Evolutionary conservation across 1,140 invertebrate species (phyloP), one percentile per base, ranked within the genome.

Genomic region (Homarus americanus): DNA sequence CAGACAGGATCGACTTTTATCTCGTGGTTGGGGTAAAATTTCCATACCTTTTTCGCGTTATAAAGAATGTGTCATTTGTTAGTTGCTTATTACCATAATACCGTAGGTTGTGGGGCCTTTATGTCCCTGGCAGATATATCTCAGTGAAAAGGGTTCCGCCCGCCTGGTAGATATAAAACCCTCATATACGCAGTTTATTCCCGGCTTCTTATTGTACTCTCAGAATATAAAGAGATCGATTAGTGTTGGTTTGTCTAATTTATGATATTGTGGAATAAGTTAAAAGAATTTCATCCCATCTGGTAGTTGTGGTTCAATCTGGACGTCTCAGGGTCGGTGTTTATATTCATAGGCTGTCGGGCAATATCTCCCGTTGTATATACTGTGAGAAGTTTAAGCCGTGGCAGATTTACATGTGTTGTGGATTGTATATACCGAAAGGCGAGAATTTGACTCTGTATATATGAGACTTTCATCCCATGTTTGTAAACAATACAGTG

Each of bases 81-180:
- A 82, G 79, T 36, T 82, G 36, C 49, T 82, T 82, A 82, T 82
- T 82, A 82, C 49, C 79, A 82, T 82, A 82, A 82, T 82, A 58
- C 24, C 79, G 49, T 38, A 20, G 79, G 49, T 82, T 41, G 2
- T 69, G 79, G 49, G 44, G 28, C 79, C 79, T n/a, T 82, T 82
- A 63, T 63, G 79, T 63, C 49, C 28, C 28, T 34, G 38, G 12
- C 79, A 36, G 10, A 58, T 20, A 58, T 58, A 58, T 58, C 79
- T 63, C n/a, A 10, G 49, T 41, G 49, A 63, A 82, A 36, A 63
- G 58, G 49, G 49, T 82, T 78, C 78, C n/a, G 24, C 24, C 28
- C 4, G 38, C 28, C 34, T 1, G 44, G 44, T 63, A 34, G 49
- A 34, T 36, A 82, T 82, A 49, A 63, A n/a, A 78, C n/a, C 36